These are phyloP conservation scores for Podarcis siculus DNA, from an alignment of 2,797 vertebrate genomes.

Conservation along the genomic window DNA sequence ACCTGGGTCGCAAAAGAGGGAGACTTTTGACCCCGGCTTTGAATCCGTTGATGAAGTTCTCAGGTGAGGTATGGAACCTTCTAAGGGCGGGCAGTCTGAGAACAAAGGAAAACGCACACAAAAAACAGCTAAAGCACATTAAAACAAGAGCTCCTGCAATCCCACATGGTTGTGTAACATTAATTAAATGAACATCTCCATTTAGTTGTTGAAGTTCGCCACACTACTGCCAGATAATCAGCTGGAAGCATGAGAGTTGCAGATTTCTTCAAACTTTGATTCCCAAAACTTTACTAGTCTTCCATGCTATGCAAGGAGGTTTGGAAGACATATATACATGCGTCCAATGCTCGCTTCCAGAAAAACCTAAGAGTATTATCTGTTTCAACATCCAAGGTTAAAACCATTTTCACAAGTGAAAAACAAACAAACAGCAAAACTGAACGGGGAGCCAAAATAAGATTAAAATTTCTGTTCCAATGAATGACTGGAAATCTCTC, in stretches of 20 bases:
- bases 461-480: background rate
- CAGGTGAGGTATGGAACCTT: slow-evolving; percentile 84
- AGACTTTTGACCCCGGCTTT: slow-evolving; percentile 90
- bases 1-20: slow-evolving; percentile 91
- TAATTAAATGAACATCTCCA: background rate
- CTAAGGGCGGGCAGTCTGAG: slow-evolving; percentile 91
- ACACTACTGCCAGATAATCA: background rate
- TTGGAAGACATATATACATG: background rate
- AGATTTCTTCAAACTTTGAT: background rate
- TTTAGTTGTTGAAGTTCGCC: background rate
- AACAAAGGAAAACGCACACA: slow-evolving; percentile 46
- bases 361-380: background rate
- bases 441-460: slow-evolving; percentile 5
- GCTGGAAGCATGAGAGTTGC: background rate
- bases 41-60: slow-evolving; percentile 81
- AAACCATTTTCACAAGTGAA: slow-evolving; percentile 28
- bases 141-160: background rate
- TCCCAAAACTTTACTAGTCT: background rate
- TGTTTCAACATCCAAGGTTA: background rate
- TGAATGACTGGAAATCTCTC: slow-evolving; percentile 20
- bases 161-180: background rate
- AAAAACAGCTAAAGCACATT: background rate
- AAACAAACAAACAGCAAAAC: background rate
- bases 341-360: background rate
- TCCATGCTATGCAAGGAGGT: background rate